These are phyloP conservation scores for Zingel zingel DNA, from an alignment of 2,113 vertebrate species.

Conservation along the genomic window DNA sequence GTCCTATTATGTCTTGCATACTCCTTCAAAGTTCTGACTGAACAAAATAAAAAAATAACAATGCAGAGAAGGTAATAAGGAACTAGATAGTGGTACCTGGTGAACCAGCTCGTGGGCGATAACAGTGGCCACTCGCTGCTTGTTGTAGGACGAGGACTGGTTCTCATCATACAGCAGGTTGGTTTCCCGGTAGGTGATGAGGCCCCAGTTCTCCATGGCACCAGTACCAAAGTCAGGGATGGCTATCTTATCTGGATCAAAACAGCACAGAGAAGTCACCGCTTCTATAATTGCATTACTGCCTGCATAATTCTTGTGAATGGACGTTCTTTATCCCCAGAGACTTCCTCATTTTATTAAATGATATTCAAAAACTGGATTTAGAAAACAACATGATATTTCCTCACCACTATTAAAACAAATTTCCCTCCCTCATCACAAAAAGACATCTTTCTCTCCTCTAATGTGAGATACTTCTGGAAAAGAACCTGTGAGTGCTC, in stretches of 20 bases:
- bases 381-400: neutral
- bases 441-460: neutral
- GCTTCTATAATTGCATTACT: neutral
- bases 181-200: conserved; percentile 96
- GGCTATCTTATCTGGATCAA: conserved; percentile 92
- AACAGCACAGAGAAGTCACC: conserved; percentile 2
- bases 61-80: neutral
- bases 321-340: neutral
- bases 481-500: no score
- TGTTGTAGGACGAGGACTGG: conserved; percentile 91
- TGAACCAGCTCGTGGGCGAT: conserved; percentile 95
- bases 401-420: neutral
- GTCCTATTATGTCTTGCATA: neutral
- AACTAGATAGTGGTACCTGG: conserved; percentile 85
- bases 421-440: no score
- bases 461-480: neutral
- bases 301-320: neutral
- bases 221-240: conserved; percentile 99
- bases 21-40: neutral
- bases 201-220: conserved; percentile 99
- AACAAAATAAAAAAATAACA: neutral
- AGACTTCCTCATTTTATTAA: neutral
- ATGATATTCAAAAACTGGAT: neutral
- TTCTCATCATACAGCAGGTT: conserved; percentile 92
- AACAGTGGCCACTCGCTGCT: conserved; percentile 93